Evolutionary conservation across 1,140 invertebrate genomes (phyloP).

Genomic region (Coelopa frigida): DNA sequence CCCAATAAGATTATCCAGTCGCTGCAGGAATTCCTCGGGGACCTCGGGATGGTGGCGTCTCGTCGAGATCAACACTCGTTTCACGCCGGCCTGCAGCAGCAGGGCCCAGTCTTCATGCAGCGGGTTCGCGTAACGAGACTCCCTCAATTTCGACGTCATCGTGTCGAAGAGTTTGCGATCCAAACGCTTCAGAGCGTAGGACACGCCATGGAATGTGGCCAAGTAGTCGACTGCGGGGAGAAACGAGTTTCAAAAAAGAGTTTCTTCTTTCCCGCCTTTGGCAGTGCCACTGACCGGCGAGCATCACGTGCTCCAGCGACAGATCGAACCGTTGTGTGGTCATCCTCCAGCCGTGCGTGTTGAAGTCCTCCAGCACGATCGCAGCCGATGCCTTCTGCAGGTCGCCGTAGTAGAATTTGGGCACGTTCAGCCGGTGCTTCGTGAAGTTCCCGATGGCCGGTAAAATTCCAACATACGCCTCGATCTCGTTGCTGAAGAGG

Average conservation of each 20-base stretch:
- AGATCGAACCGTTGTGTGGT: slow-evolving; percentile 22
- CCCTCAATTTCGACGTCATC: slow-evolving; percentile 17
- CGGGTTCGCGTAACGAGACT: slow-evolving; percentile 21
- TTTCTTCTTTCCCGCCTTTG: neutral
- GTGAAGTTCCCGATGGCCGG: slow-evolving; percentile 22
- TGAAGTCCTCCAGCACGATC: slow-evolving; percentile 29
- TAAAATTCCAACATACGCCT: slow-evolving; percentile 28
- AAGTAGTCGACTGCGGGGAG: slow-evolving; percentile 21
- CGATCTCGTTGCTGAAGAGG: slow-evolving; percentile 32
- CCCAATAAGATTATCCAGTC: slow-evolving; percentile 13
- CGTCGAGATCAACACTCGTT: slow-evolving; percentile 14
- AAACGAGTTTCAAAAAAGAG: neutral
- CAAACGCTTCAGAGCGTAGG: slow-evolving; percentile 28
- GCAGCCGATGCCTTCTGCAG: slow-evolving; percentile 15
- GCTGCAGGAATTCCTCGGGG: slow-evolving; percentile 23
- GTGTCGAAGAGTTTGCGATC: slow-evolving; percentile 19
- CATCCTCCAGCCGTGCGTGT: slow-evolving; percentile 24
- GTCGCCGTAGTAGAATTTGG: slow-evolving; percentile 34
- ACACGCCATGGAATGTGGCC: slow-evolving; percentile 33
- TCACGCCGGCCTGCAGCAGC: slow-evolving; percentile 3
- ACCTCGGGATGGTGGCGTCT: slow-evolving; percentile 21
- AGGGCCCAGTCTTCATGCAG: slow-evolving; percentile 15
- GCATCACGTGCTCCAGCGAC: slow-evolving; percentile 17
- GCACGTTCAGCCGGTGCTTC: slow-evolving; percentile 18
- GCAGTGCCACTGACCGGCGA: slow-evolving; percentile 19